Evolutionary conservation across 2,797 vertebrate genomes (phyloP), one percentile per base, ranked within the genome.

Genomic region (Etheostoma perlongum): DNA sequence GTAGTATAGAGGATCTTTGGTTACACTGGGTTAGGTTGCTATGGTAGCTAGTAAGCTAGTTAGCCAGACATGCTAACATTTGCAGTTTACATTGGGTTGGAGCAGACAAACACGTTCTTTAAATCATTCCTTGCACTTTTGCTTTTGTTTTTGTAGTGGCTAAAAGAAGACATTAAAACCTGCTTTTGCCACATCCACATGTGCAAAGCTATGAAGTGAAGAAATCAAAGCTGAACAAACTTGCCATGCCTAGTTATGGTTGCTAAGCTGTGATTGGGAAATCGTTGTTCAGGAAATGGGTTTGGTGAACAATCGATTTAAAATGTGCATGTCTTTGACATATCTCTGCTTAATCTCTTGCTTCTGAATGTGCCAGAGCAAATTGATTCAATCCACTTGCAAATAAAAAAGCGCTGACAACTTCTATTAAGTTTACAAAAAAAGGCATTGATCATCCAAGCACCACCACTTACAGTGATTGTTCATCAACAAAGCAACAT

Each of bases 361-460:
- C 67, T 44, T 78, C 52, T 70, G 52, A 72, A 60, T 79, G 63
- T 62, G 49, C 63, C 68, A 57, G 47, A 74, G 21, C 40, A 55
- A 72, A 81, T 74, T 77, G 33, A 72, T 49, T 60, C 19, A 13
- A 30, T 65, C n/a, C 44, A 74, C 52, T 51, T 60, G 25, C 6
- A 25, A 63, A 62, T 44, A 27, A 70, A 67, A 53, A 60, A 48
- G 54, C 55, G 21, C 2, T 3, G 13, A 42, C 5, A 33, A 30
- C 6, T 23, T 44, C 16, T 62, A 9, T 55, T 33, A 18, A 74
- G 40, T 77, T 83, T 66, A 62, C 36, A 61, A 74, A 46, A 77
- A 85, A 78, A 66, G 46, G 15, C 40, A 83, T 76, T 42, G 85
- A 77, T 84, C 69, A 79, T 30, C 58, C 46, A 57, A 78, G 69